Evolutionary conservation across 2,888 invertebrate genomes (phyloP).

Genomic region (Lasioglossum calceatum): DNA sequence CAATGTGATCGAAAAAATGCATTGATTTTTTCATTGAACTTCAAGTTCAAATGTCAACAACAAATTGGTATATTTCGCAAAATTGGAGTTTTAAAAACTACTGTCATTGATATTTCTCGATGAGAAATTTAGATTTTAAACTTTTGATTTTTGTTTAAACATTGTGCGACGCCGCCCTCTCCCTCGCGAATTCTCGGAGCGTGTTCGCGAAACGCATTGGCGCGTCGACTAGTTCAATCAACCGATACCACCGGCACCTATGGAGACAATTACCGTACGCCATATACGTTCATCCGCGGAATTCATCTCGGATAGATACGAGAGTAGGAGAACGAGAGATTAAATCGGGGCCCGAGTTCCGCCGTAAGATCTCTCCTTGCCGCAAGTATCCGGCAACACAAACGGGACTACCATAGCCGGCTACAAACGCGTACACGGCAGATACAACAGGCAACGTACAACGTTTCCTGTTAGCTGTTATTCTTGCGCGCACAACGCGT

Average conservation of each 20-base stretch:
- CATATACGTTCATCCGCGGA: slow-evolving; percentile 80
- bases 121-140: background rate
- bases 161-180: background rate
- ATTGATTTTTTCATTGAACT: too few species aligned
- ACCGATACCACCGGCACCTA: slow-evolving; percentile 76
- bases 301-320: slow-evolving; percentile 75
- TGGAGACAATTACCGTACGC: slow-evolving; percentile 81
- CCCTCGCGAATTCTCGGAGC: background rate
- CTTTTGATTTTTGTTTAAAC: background rate
- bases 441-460: slow-evolving; percentile 71
- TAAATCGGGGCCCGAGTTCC: slow-evolving; percentile 37
- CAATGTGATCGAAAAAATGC: too few species aligned
- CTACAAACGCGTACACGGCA: slow-evolving; percentile 61
- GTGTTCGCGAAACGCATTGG: background rate
- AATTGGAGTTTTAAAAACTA: too few species aligned
- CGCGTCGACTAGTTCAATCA: slow-evolving; percentile 19
- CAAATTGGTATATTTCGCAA: too few species aligned
- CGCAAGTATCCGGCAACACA: slow-evolving; percentile 69
- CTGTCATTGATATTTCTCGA: background rate
- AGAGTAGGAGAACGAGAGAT: slow-evolving; percentile 49
- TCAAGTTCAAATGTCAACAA: too few species aligned
- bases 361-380: slow-evolving; percentile 34
- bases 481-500: slow-evolving; percentile 62
- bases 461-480: slow-evolving; percentile 82
- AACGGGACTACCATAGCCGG: slow-evolving; percentile 73